A percentile compares a stretch with the other conserved stretches of the same genome.
Conservation (phyloP, 2,113 vertebrate genomes). For the Piprites chloris region DNA sequence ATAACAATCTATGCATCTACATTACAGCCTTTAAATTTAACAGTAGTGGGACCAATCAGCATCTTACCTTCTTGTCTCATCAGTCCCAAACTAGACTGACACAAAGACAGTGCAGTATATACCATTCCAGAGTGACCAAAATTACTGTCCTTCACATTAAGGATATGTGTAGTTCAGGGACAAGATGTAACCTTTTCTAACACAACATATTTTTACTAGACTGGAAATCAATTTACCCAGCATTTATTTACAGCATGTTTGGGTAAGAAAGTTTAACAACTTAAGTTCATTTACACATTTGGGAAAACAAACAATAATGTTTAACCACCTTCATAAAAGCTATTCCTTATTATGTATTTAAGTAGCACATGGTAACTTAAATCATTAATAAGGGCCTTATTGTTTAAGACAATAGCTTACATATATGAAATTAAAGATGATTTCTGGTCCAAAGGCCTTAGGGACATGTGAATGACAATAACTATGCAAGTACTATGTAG, state of each 20-base stretch:
- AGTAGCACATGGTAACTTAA: neutral
- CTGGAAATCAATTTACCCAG: neutral
- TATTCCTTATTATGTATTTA: neutral
- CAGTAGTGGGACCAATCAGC: neutral
- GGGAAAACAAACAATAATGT: neutral
- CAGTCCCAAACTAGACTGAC: neutral
- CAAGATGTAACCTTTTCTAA: neutral
- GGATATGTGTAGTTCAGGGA: neutral
- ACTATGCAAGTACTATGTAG: conserved; percentile 30
- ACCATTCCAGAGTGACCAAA: neutral
- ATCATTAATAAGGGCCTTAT: neutral
- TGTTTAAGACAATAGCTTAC: neutral
- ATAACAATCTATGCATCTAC: neutral
- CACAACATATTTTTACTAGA: neutral
- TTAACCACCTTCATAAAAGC: neutral
- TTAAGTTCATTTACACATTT: neutral
- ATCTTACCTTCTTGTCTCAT: conserved; percentile 45
- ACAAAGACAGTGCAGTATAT: neutral
- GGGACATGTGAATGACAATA: conserved; percentile 24
- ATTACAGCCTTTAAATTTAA: neutral
- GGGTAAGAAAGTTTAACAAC: neutral
- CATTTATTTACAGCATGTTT: neutral
- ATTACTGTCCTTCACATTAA: neutral
- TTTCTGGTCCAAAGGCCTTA: conserved; percentile 3
- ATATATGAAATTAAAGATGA: conserved; percentile 8